Evolutionary conservation across 2,113 vertebrate genomes (phyloP), one percentile per base, ranked within the genome.

Genomic region (Tympanuchus pallidicinctus): DNA sequence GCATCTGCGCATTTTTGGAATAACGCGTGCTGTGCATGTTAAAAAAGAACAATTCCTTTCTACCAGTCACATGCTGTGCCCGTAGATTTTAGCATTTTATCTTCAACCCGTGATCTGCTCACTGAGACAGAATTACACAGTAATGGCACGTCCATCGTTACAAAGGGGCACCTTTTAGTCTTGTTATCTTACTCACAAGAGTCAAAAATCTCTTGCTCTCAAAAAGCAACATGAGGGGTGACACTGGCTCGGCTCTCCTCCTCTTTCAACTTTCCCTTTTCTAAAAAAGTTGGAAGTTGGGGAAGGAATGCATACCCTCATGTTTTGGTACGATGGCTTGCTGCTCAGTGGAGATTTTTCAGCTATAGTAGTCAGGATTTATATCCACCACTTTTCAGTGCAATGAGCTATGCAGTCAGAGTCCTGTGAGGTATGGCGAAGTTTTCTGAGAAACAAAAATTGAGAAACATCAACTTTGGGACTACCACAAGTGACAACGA

Each of bases 1-100:
- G 70, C 89, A 60, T 85, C 80, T 8, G 82, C 97, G 95, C 95
- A 97, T 97, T 98, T 97, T 94, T 95, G 80, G 77, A 72, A 84
- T 30, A 66, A 73, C 5, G 0, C 3, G 0, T 75, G 79, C 90
- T 90, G 65, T 34, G 61, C 40, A 13, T 32, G 4, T 78, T 85
- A 69, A 89, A 91, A 94, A 95, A 81, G 70, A 79, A 96, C 86
- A 94, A 91, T 77, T 90, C 66, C 47, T 34, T 20, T 74, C 73
- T 60, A 14, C 36, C 36, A 88, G 66, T 89, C 86, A 84, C 27
- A 3, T 70, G 77, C 79, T 80, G 63, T 48, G 27, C n/a, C 50
- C 66, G 13, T 24, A 61, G 69, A 67, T 38, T 61, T 69, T n/a
- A 54, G 4, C 14, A 64, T 27, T 52, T 73, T 63, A 34, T 82